These are phyloP conservation scores for Urosaurus nigricauda DNA, from an alignment of 2,797 vertebrate species.

Conservation along the genomic window DNA sequence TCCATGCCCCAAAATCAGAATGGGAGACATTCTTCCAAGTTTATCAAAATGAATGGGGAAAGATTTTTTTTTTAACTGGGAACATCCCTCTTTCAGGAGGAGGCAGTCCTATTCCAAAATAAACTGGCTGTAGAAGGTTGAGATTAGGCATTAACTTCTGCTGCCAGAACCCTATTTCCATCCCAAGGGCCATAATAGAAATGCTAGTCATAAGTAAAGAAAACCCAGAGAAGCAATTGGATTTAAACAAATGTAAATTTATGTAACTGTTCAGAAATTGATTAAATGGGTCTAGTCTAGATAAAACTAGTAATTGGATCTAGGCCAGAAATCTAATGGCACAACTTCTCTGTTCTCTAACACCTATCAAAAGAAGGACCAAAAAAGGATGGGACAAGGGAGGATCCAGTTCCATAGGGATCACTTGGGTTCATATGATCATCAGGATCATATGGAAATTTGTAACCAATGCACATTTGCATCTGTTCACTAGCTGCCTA, in stretches of 20 bases:
- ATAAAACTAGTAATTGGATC: not conserved
- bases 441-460: no score
- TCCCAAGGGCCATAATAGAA: not conserved
- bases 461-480: no score
- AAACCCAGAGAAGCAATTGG: not conserved
- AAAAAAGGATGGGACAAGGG: no score
- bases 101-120: not conserved
- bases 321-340: not conserved
- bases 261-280: not conserved
- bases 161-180: not conserved
- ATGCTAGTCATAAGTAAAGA: not conserved
- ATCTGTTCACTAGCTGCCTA: no score
- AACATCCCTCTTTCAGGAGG: not conserved
- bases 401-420: no score
- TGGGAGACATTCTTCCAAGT: not conserved
- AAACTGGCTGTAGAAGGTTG: no score
- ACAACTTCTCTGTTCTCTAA: not conserved
- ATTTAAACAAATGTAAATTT: not conserved
- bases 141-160: not conserved
- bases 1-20: not conserved
- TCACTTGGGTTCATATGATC: no score
- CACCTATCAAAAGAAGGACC: no score
- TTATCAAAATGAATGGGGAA: not conserved
- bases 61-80: not conserved
- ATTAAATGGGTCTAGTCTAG: not conserved